A percentile compares a stretch with the other conserved stretches of the same genome.
These are phyloP conservation scores for Cydia strobilella DNA, from an alignment of 1,140 invertebrate genomes.

Conservation along the genomic window DNA sequence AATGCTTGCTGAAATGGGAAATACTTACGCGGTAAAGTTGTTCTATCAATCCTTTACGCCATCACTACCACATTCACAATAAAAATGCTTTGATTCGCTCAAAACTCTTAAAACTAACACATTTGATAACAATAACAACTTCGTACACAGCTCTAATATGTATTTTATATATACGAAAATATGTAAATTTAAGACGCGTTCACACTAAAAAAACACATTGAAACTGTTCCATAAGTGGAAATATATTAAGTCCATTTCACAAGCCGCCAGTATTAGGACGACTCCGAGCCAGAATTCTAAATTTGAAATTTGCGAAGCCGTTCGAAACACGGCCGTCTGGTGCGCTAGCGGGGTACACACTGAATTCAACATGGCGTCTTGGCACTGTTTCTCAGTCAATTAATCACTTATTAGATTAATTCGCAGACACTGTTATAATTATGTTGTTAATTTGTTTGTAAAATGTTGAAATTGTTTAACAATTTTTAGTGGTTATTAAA, in stretches of 20 bases:
- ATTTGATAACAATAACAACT: conserved; percentile 15
- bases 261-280: conserved; percentile 71
- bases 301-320: conserved; percentile 61
- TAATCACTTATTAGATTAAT: conserved; percentile 8
- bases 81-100: background rate
- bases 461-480: background rate
- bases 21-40: background rate
- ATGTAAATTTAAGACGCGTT: background rate
- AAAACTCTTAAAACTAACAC: conserved; percentile 11
- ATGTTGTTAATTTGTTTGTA: background rate
- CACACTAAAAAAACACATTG: conserved; percentile 36
- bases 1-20: background rate
- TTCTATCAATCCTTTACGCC: background rate
- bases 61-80: background rate
- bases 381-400: conserved; percentile 15
- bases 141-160: background rate
- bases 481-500: background rate
- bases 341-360: conserved; percentile 59
- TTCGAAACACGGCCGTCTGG: conserved; percentile 48
- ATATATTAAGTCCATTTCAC: conserved; percentile 76
- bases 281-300: conserved; percentile 75
- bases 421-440: background rate
- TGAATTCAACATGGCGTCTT: conserved; percentile 55
- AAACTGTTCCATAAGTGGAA: conserved; percentile 64
- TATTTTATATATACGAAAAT: background rate